These are phyloP conservation scores for Neodontobutis hainanensis DNA, from an alignment of 2,113 vertebrate genomes.

Conservation along the genomic window DNA sequence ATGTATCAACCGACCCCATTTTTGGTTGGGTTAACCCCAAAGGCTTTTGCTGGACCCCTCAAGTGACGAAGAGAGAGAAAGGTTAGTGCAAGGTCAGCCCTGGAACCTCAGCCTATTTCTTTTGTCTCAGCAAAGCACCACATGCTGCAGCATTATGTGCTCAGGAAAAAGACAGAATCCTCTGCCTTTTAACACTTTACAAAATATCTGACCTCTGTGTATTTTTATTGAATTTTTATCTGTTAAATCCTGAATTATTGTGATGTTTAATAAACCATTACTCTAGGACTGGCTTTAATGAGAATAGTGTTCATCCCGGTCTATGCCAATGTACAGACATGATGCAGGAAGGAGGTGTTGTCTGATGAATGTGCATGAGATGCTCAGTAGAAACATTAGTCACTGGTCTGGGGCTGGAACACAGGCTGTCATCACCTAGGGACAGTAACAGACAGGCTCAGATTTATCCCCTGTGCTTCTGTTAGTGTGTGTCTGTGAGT, in stretches of 20 bases:
- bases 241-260: slow-evolving; percentile 39
- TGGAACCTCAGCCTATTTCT: slow-evolving; percentile 33
- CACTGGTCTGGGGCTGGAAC: slow-evolving; percentile 65
- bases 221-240: slow-evolving; percentile 13
- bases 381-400: slow-evolving; percentile 65
- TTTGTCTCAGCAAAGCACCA: slow-evolving; percentile 25
- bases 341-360: slow-evolving; percentile 40
- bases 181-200: neutral
- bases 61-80: slow-evolving; percentile 58
- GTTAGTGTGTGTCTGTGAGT: slow-evolving; percentile 25
- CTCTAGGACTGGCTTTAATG: slow-evolving; percentile 62
- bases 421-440: slow-evolving; percentile 63
- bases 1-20: slow-evolving; percentile 38
- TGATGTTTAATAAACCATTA: slow-evolving; percentile 63
- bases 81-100: slow-evolving; percentile 60
- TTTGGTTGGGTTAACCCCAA: slow-evolving; percentile 23
- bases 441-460: slow-evolving; percentile 58
- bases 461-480: slow-evolving; percentile 55
- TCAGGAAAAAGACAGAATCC: neutral
- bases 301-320: slow-evolving; percentile 58
- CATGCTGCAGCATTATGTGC: slow-evolving; percentile 4
- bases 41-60: slow-evolving; percentile 43
- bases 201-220: slow-evolving; percentile 1
- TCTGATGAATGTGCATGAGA: slow-evolving; percentile 62
- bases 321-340: slow-evolving; percentile 46